Evolutionary conservation across 2,797 vertebrate species (phyloP), one percentile per base, ranked within the genome.

Genomic region (Hylomyscus alleni): DNA sequence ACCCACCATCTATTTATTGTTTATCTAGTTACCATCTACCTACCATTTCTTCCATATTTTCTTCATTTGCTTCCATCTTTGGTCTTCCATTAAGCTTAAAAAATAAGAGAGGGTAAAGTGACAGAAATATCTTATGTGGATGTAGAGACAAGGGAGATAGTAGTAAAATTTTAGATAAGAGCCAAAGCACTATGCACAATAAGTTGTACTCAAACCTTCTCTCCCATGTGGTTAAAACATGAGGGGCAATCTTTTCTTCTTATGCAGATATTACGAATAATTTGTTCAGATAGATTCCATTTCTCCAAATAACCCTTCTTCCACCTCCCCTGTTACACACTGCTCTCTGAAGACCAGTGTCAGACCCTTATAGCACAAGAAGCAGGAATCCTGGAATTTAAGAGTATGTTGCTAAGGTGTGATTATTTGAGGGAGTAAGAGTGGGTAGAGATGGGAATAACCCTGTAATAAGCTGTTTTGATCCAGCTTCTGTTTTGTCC

Each of bases 151-250:
- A 58, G 34, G 85, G 85, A 3, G 12, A 37, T 44, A 85, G 47
- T 12, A 93, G 62, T 22, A 13, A 67, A 85, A 24, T 8, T 81
- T 80, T 14, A 10, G 37, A 4, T 86, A n/a, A 91, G 26, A 22
- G 10, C 31, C 90, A 87, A 86, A 93, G 10, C 29, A 92, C 13
- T 15, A 67, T 1, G 60, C 40, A 75, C 11, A 6, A 72, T 13
- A 26, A 47, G 76, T 72, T 87, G 56, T n/a, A n/a, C 60, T 40
- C 90, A 92, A 58, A 87, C 3, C 8, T 90, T n/a, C n/a, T 82
- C 22, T 94, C 67, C 62, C 37, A 89, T 12, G 22, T 89, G 54
- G 11, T 93, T 96, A 93, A 91, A 83, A 96, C 76, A 20, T 24
- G 56, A 95, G 58, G 69, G 0, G 31, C 1, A 90, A 14, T 94